Evolutionary conservation across 2,113 vertebrate species (phyloP), one percentile per base, ranked within the genome.

Genomic region (Scomber japonicus): DNA sequence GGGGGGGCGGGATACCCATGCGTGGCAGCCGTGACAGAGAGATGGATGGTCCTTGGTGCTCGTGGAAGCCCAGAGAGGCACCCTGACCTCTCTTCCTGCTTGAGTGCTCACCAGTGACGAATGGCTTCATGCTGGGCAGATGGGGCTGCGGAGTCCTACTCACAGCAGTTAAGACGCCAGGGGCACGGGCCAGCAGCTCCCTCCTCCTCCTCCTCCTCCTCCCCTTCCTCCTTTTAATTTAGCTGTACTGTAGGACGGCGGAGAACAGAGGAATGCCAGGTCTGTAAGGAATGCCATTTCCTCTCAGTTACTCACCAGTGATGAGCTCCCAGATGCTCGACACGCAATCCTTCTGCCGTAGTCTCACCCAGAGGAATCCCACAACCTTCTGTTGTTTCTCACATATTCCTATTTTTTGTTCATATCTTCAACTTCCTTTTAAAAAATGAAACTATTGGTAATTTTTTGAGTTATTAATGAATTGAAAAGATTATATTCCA

Each of bases 1-100:
- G 17, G 65, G 54, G 57, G 16, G 45, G 17, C 61, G 54, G 57
- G n/a, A 65, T 24, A 49, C 17, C 71, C n/a, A 9, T 54, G 31
- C 21, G 6, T 61, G 57, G 86, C 74, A 65, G 65, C 0, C 1
- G 11, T 83, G 85, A 83, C 81, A 80, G 72, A 67, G 82, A 88
- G 88, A 92, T 83, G 62, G 82, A 92, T 91, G 66, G 69, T 85
- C 31, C 24, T 21, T 11, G 81, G 66, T 75, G 83, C 76, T 80
- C 15, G 4, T 72, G 67, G 19, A 75, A 88, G 75, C 82, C 80
- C 63, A 54, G 40, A 75, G 69, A 89, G 71, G 78, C 80, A 49
- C 55, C 59, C 54, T 61, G 54, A 83, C 81, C 82, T 64, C 53
- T 64, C 59, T 59, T 75, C 56, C n/a, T 75, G 82, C 87, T 82